Evolutionary conservation across 2,888 invertebrate genomes (phyloP), one percentile per base, ranked within the genome.

Genomic region (Coremacera marginata): DNA sequence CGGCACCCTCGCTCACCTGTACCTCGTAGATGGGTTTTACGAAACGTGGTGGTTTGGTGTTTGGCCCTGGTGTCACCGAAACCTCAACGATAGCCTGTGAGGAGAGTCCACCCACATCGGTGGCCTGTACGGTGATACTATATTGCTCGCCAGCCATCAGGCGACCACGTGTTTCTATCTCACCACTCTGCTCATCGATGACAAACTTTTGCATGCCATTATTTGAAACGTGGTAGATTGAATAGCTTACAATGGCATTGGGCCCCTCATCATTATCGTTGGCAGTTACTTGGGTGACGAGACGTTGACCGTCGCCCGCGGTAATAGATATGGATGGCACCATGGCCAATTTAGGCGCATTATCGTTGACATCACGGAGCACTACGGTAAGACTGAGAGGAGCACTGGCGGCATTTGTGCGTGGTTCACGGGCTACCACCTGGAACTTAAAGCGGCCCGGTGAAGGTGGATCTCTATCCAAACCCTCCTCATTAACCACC

Each of bases 201-300:
- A 92, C 92, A 88, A 97, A 97, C 89, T 95, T 96, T 84, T 94
- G 94, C 79, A 93, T 92, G 1, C 96, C 97, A 88, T 96, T 96
- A 89, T 96, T 97, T 79, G 96, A 96, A 9, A 97, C 95, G 90
- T 97, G 96, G 88, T 95, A 95, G 81, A 97, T 95, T 83, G 94
- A 94, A 90, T 96, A 97, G 55, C 93, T 92, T 78, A 96, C 92
- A 75, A 93, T 92, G 25, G 96, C 96, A 89, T 96, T 96, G 85
- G 94, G 93, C 78, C 95, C 96, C 86, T 94, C 94, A 88, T 97
- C 97, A 85, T 95, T 95, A 88, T 97, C 97, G 11, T 93, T 93
- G 0, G 96, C 97, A 37, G 85, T 85, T 82, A 95, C 95, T 91
- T 93, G 93, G 80, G 94, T 92, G 34, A 95, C 93, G 81, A 92